Evolutionary conservation across 1,140 invertebrate species (phyloP).

Genomic region (Ditylenchus dipsaci): DNA sequence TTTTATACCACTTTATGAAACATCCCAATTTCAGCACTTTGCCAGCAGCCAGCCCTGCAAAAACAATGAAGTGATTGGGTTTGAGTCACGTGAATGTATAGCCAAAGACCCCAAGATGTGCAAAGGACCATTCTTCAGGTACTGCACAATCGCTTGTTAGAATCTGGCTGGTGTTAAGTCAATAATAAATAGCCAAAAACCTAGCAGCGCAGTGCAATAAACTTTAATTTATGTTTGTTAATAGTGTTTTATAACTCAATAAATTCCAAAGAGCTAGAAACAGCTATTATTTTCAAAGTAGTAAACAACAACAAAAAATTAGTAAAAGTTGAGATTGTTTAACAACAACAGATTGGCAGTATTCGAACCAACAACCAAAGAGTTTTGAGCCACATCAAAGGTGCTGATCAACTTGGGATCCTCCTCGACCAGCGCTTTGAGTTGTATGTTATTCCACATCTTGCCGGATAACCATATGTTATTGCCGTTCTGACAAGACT

Average conservation of each 20-base stretch:
- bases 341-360: constrained; percentile 16
- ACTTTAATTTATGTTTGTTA: not conserved
- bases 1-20: constrained; percentile 15
- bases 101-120: constrained; percentile 52
- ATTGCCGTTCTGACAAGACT: not conserved
- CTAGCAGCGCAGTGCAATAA: too few species aligned
- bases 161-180: not conserved
- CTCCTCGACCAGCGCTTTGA: constrained; percentile 18
- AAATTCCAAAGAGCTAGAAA: not conserved
- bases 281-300: not conserved
- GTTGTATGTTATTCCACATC: constrained; percentile 6
- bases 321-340: constrained; percentile 11
- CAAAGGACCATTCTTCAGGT: constrained; percentile 55
- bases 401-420: constrained; percentile 10
- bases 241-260: too few species aligned
- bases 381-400: constrained; percentile 15
- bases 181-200: not conserved
- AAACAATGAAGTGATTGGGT: constrained; percentile 52
- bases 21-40: constrained; percentile 48
- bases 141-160: constrained; percentile 29
- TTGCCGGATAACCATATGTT: not conserved
- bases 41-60: constrained; percentile 54
- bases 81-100: constrained; percentile 56
- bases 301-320: not conserved
- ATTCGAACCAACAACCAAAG: constrained; percentile 14